A percentile compares a stretch with the other conserved stretches of the same genome.
Evolutionary conservation across 2,888 invertebrate genomes (phyloP).

Genomic region (Malthinus seriepunctatus): DNA sequence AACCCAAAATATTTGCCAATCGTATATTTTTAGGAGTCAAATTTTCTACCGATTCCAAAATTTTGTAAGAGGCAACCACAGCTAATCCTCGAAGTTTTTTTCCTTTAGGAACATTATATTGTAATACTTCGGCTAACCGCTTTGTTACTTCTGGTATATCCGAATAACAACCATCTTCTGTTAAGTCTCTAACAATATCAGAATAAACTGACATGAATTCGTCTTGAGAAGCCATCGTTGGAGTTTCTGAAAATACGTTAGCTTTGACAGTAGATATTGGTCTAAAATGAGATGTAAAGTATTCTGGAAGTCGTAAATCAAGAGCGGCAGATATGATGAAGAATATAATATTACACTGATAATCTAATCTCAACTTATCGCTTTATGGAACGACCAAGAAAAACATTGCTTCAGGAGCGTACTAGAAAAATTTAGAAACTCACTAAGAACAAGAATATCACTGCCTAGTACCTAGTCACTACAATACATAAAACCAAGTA

Average conservation of each 20-base stretch:
- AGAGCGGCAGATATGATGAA: no score
- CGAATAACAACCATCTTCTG: constrained; percentile 72
- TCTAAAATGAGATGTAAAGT: constrained; percentile 47
- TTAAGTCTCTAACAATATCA: constrained; percentile 82
- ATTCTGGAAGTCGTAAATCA: no score
- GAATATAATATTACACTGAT: no score
- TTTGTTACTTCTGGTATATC: constrained; percentile 80
- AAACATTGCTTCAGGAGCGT: no score
- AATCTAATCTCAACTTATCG: no score
- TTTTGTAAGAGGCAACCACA: constrained; percentile 75
- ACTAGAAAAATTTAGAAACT: no score
- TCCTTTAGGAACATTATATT: constrained; percentile 91
- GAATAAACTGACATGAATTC: constrained; percentile 90
- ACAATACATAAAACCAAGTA: no score
- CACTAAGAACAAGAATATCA: no score
- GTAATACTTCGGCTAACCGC: constrained; percentile 81
- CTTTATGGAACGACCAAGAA: no score
- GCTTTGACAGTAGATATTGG: constrained; percentile 65
- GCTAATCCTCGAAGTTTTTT: constrained; percentile 82
- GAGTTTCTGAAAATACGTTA: constrained; percentile 64
- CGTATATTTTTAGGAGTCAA: constrained; percentile 77
- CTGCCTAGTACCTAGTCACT: no score
- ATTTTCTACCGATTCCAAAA: constrained; percentile 67
- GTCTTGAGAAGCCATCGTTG: constrained; percentile 67
- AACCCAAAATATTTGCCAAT: constrained; percentile 83